A percentile compares a stretch with the other conserved stretches of the same genome.
Conservation (phyloP, 2,797 vertebrate species). For the Aplochiton taeniatus region DNA sequence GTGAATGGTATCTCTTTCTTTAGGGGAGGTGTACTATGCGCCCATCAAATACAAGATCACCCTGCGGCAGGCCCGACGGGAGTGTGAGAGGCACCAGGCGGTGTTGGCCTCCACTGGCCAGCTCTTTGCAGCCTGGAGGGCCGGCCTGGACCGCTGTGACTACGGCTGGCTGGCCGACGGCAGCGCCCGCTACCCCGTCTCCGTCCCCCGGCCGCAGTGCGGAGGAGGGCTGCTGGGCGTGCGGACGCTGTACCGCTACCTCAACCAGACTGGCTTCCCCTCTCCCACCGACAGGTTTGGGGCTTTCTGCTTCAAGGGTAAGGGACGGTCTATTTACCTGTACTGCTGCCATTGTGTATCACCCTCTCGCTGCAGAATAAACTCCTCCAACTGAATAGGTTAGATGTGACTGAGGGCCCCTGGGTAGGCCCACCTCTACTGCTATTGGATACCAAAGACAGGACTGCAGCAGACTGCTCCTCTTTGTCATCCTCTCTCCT, state of each 20-base stretch:
- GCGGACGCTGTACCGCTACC: slow-evolving; percentile 87
- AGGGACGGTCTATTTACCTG: slow-evolving; percentile 34
- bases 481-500: no score
- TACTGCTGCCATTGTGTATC: no score
- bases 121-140: slow-evolving; percentile 88
- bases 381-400: no score
- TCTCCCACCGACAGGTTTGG: slow-evolving; percentile 76
- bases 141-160: slow-evolving; percentile 88
- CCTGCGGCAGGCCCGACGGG: slow-evolving; percentile 76
- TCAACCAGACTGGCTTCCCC: slow-evolving; percentile 90
- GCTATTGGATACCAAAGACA: not conserved
- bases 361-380: no score
- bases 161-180: slow-evolving; percentile 90
- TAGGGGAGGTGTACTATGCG: slow-evolving; percentile 87
- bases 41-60: slow-evolving; percentile 73
- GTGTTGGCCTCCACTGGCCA: slow-evolving; percentile 85
- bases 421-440: not conserved
- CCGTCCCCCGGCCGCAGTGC: slow-evolving; percentile 85
- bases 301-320: slow-evolving; percentile 91
- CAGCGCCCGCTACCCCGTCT: slow-evolving; percentile 92
- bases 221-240: slow-evolving; percentile 91
- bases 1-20: not conserved
- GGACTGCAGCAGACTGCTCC: not conserved
- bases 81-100: slow-evolving; percentile 66
- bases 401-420: not conserved